Conservation (phyloP, 2,888 invertebrate species). For the Baccha elongata region DNA sequence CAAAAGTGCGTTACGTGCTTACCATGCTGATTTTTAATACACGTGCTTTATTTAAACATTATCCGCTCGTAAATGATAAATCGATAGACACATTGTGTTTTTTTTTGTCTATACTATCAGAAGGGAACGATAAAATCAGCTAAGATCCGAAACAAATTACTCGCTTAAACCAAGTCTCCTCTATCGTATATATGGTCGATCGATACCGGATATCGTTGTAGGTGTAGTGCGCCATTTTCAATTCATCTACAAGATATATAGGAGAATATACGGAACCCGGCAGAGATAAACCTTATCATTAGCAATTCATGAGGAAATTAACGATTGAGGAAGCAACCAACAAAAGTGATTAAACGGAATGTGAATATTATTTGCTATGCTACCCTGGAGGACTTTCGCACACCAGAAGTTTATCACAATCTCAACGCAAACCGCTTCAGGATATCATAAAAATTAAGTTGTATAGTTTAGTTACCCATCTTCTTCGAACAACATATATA, state of each 20-base stretch:
- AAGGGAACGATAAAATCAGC: conserved; percentile 42
- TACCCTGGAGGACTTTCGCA: too few relatives aligned
- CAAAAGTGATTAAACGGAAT: conserved; percentile 55
- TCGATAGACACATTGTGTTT: conserved; percentile 23
- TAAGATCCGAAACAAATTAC: conserved; percentile 47
- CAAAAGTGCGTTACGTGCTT: conserved; percentile 10
- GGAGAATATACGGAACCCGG: conserved; percentile 28
- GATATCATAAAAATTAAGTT: too few relatives aligned
- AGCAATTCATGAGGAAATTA: conserved; percentile 59
- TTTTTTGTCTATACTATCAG: conserved; percentile 5
- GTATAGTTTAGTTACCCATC: too few relatives aligned
- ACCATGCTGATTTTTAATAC: conserved; percentile 8
- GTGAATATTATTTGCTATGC: background rate
- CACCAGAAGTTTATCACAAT: too few relatives aligned
- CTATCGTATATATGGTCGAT: background rate
- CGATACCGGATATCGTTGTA: background rate
- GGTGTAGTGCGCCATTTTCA: conserved; percentile 13
- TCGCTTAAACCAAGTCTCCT: conserved; percentile 25
- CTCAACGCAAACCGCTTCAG: too few relatives aligned
- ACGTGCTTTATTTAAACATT: conserved; percentile 23
- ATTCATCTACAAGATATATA: conserved; percentile 16
- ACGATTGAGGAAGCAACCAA: conserved; percentile 42
- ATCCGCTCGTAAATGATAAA: conserved; percentile 24
- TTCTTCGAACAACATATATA: too few relatives aligned
- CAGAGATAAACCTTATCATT: conserved; percentile 61